phyloP scores from a whole-genome alignment of 2,113 vertebrate species.

The Oenanthe melanoleuca region DNA sequence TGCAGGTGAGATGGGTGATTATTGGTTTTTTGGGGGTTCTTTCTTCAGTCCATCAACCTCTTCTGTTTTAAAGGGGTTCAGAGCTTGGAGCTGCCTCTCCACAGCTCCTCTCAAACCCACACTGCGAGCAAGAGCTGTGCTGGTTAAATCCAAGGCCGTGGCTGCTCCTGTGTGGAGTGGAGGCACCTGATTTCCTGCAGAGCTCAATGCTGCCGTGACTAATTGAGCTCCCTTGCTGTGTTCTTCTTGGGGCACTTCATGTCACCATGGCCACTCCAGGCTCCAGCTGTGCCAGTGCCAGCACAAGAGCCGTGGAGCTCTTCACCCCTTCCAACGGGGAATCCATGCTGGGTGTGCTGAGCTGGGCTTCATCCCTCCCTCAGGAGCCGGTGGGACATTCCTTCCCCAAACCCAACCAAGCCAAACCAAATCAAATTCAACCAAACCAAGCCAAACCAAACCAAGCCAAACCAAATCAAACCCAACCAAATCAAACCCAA shows the following conservation, averaged over 20 bases:
- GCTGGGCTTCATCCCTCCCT: background rate
- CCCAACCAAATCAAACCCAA: too few relatives aligned
- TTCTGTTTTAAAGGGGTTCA: background rate
- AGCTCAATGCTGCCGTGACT: background rate
- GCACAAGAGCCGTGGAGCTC: accelerated
- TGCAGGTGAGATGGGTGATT: background rate
- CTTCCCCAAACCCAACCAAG: background rate
- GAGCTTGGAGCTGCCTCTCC: background rate
- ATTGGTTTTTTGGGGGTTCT: too few relatives aligned
- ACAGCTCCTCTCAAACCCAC: accelerated
- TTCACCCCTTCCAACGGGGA: accelerated
- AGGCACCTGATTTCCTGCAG: background rate
- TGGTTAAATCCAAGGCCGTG: background rate
- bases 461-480: too few relatives aligned
- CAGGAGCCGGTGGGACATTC: background rate
- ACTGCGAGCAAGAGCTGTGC: accelerated
- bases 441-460: too few relatives aligned
- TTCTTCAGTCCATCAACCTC: background rate
- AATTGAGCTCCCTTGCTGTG: background rate
- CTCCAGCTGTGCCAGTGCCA: background rate
- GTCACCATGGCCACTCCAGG: accelerated
- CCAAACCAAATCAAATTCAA: too few relatives aligned
- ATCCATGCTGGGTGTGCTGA: accelerated
- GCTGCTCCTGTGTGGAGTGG: background rate
- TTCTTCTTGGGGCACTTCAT: background rate